Evolutionary conservation across 2,797 vertebrate species (phyloP).

Genomic region (Myioborus melanocephalus): DNA sequence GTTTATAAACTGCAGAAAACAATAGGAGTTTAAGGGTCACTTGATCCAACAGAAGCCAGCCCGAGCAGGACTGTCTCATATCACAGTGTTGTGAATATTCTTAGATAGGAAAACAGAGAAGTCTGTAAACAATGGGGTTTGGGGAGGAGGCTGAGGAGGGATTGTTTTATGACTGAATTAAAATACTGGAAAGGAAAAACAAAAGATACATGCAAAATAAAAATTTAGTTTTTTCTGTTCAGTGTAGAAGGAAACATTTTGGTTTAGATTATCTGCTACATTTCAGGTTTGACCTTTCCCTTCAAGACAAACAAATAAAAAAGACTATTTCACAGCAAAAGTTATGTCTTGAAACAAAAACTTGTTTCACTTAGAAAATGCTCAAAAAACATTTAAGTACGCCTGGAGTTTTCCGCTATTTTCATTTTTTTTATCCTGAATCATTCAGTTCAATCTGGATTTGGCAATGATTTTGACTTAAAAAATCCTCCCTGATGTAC

Average conservation of each 20-base stretch:
- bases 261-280: slow-evolving; percentile 7
- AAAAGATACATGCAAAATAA: not conserved
- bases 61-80: not conserved
- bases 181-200: not conserved
- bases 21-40: slow-evolving; percentile 38
- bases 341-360: slow-evolving; percentile 10
- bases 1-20: slow-evolving; percentile 30
- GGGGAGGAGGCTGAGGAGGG: not conserved
- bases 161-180: slow-evolving; percentile 16
- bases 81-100: slow-evolving; percentile 17
- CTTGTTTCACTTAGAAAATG: not conserved
- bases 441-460: not conserved
- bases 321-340: not conserved
- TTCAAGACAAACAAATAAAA: slow-evolving; percentile 21
- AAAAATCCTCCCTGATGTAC: slow-evolving; percentile 13
- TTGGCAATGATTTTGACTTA: slow-evolving; percentile 30
- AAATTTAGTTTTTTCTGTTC: not conserved
- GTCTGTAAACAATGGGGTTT: slow-evolving; percentile 16
- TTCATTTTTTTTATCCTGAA: not conserved
- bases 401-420: not conserved
- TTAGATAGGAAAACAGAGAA: slow-evolving; percentile 47
- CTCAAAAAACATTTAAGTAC: not conserved
- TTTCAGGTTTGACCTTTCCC: slow-evolving; percentile 27
- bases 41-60: slow-evolving; percentile 43
- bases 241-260: not conserved